phyloP scores from a whole-genome alignment of 2,888 invertebrate species.

The Hirtodrosophila histrioides region DNA sequence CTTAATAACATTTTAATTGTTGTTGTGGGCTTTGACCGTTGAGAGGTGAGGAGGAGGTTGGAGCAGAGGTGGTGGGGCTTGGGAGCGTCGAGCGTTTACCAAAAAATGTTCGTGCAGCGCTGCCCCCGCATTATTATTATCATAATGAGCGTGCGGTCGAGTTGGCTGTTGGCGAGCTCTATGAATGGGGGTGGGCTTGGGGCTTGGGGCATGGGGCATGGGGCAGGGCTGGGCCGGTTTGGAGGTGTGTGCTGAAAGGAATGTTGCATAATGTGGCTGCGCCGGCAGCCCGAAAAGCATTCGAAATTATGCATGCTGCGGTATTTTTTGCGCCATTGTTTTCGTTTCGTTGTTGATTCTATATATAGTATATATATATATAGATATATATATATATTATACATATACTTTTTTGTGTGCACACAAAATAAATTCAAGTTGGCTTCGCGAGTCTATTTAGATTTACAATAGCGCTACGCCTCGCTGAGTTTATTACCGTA shows the following conservation, averaged over 20 bases:
- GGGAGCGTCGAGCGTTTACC: slow-evolving; percentile 21
- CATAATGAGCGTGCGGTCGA: slow-evolving; percentile 71
- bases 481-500: slow-evolving; percentile 71
- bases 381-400: slow-evolving; percentile 18
- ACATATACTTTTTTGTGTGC: slow-evolving; percentile 10
- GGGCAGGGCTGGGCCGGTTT: slow-evolving; percentile 9
- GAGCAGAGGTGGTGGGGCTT: too few relatives aligned
- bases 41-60: not conserved
- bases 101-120: slow-evolving; percentile 52
- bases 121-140: slow-evolving; percentile 71
- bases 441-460: slow-evolving; percentile 69
- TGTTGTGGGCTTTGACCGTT: slow-evolving; percentile 74
- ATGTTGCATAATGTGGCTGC: slow-evolving; percentile 74
- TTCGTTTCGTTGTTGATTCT: slow-evolving; percentile 30
- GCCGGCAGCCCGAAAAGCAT: slow-evolving; percentile 60
- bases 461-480: slow-evolving; percentile 73
- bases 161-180: slow-evolving; percentile 22
- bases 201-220: too few relatives aligned
- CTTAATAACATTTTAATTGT: slow-evolving; percentile 79
- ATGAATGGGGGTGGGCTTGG: not conserved
- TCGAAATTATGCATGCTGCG: slow-evolving; percentile 72
- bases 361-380: too few relatives aligned
- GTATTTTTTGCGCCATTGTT: slow-evolving; percentile 49
- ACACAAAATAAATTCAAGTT: slow-evolving; percentile 66
- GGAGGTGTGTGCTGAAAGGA: slow-evolving; percentile 54